Percentiles rank a stretch among this genome's conserved stretches.
Conservation (phyloP, 2,888 invertebrate species). For the Nemapogon koenigi region DNA sequence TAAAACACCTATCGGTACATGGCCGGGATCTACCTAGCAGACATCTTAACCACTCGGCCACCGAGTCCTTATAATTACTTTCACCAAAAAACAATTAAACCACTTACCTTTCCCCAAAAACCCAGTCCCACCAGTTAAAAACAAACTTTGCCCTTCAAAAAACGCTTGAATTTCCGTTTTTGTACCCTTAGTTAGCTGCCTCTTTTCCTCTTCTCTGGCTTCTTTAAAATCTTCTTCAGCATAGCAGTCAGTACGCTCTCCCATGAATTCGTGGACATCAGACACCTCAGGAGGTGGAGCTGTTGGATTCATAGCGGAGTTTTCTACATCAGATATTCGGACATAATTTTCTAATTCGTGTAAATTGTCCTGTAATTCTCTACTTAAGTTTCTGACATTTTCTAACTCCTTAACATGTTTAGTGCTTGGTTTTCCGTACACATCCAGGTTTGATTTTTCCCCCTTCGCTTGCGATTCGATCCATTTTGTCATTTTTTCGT, state of each 20-base stretch:
- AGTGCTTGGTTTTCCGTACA: conserved; percentile 43
- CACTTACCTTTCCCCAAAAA: conserved; percentile 58
- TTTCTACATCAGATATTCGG: conserved; percentile 37
- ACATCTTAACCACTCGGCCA: no score
- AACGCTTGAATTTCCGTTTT: conserved; percentile 42
- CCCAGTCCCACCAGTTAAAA: conserved; percentile 55
- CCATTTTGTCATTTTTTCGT: conserved; percentile 40
- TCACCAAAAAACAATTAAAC: no score
- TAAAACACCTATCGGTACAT: no score
- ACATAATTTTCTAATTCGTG: conserved; percentile 48
- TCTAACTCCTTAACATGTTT: conserved; percentile 43
- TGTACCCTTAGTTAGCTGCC: conserved; percentile 50
- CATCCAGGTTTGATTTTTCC: conserved; percentile 32
- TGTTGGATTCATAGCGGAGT: conserved; percentile 46
- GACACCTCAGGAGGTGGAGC: conserved; percentile 51
- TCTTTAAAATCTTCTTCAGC: conserved; percentile 48
- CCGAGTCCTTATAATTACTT: no score
- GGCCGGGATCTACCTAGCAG: no score
- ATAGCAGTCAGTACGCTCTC: conserved; percentile 57
- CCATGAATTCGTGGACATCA: conserved; percentile 60
- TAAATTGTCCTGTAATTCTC: conserved; percentile 46
- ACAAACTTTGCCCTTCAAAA: conserved; percentile 49
- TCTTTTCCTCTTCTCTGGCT: conserved; percentile 51
- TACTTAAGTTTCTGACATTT: conserved; percentile 41
- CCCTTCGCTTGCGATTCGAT: conserved; percentile 32